Conservation (phyloP, 2,797 vertebrate species). For the Paratrypauchen microcephalus region DNA sequence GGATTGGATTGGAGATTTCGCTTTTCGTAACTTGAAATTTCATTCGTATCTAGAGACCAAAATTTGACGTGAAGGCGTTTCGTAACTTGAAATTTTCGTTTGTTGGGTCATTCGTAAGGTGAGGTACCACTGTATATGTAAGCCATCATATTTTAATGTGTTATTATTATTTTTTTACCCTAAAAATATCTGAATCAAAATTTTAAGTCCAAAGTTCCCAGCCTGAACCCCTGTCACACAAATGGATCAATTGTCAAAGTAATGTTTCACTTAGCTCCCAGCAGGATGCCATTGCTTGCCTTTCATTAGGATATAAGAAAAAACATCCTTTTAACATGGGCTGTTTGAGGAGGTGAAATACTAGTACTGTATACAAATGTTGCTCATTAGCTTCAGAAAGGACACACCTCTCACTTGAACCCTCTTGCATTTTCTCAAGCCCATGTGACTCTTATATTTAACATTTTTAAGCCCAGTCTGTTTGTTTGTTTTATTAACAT, state of each 20-base stretch:
- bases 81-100: no score
- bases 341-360: constrained; percentile 13
- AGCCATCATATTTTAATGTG: no score
- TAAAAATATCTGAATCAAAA: no score
- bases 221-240: background rate
- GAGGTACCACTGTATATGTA: no score
- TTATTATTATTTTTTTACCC: no score
- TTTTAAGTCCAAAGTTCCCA: background rate
- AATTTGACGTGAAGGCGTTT: no score
- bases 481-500: background rate
- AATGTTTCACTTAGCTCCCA: constrained; percentile 25
- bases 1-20: no score
- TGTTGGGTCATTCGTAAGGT: no score
- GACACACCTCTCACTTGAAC: constrained; percentile 2
- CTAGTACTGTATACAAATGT: constrained; percentile 5
- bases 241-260: background rate
- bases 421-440: background rate
- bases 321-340: constrained; percentile 17
- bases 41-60: no score
- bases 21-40: no score
- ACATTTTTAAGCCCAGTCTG: background rate
- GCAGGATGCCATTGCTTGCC: constrained; percentile 15
- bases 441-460: background rate
- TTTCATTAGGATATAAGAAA: constrained; percentile 14
- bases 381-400: constrained; percentile 45